These are phyloP conservation scores for Nemopilema nomurai DNA, from an alignment of 30 jellyfish, hydroid and myxozoan genomes.

Conservation along the genomic window DNA sequence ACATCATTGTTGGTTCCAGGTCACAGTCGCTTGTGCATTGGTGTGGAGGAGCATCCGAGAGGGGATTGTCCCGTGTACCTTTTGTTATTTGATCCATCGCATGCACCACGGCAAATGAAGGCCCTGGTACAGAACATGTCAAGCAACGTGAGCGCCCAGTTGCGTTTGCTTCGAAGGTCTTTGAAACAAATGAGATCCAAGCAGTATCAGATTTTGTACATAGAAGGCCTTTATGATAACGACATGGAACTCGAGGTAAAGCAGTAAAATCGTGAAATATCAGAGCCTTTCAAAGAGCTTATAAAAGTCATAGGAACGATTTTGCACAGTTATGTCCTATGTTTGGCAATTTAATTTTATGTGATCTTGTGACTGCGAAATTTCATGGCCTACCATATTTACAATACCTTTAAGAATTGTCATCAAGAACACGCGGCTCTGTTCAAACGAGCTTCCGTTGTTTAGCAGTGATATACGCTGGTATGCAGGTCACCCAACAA, in stretches of 20 bases:
- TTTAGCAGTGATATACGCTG: too few species aligned
- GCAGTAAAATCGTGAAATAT: too few species aligned
- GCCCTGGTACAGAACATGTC: conserved; percentile 62
- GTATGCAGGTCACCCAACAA: neutral
- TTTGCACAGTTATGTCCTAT: neutral
- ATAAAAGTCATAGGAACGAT: too few species aligned
- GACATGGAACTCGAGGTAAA: conserved; percentile 77
- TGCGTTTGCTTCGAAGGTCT: conserved; percentile 74
- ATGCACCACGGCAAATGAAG: conserved; percentile 76
- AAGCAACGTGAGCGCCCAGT: conserved; percentile 67
- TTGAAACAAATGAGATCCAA: conserved; percentile 87
- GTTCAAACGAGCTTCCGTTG: too few species aligned
- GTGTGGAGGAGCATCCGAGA: conserved; percentile 82
- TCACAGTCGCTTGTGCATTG: conserved; percentile 92
- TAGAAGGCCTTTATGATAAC: conserved; percentile 75
- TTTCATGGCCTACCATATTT: too few species aligned
- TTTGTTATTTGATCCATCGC: conserved; percentile 87
- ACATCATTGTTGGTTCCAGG: conserved; percentile 39
- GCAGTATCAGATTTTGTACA: conserved; percentile 86
- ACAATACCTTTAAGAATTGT: too few species aligned
- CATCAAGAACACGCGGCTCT: too few species aligned
- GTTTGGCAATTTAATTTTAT: neutral
- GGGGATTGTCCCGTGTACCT: conserved; percentile 79
- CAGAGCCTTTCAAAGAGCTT: too few species aligned
- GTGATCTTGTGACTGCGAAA: too few species aligned